Base-by-base conservation (phyloP, 2,888 invertebrate genomes). In the Mechanitis messenoides region DNA sequence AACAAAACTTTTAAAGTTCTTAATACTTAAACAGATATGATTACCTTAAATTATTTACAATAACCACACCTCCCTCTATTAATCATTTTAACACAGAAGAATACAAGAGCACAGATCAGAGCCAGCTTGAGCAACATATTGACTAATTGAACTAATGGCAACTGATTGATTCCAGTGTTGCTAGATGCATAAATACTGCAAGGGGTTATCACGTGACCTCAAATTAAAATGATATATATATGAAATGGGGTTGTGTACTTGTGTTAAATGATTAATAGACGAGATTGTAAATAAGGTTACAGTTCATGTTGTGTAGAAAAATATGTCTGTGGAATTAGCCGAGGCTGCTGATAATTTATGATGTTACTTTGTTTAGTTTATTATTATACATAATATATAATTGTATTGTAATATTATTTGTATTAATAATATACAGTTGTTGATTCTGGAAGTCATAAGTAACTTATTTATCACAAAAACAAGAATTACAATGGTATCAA, bases 91-190 rank as follows among this genome's bases (percentile, higher is more conserved):
- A 85, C 76, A 75, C 85, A 85, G 66, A 87, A 72, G 64, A 87
- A 85, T 71, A 85, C 74, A 0, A 89, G 63, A 58, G 73, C 78
- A 71, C 88, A 86, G 53, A 90, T 70, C n/a, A 90, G 63, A 3
- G 82, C 82, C 11, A 90, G 69, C 72, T 90, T 90, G 1, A 90
- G 72, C 69, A 89, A 75, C 89, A 89, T 85, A 28, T 68, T 78
- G 74, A 74, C 74, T 72, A 72, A 55, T 54, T 66, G 64, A 65
- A 45, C 58, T 59, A 65, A 69, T 66, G 70, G 68, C 71, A 67
- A 71, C 80, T 83, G 78, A 63, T 56, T 45, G 9, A 45, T 53
- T 60, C 50, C 33, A 42, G 54, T 50, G n/a, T 45, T 7, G 45
- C 53, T 55, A 54, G 59, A 53, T 64, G 64, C 67, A 66, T 67